Conservation (phyloP, 2,113 vertebrate species). For the Pristiophorus japonicus region DNA sequence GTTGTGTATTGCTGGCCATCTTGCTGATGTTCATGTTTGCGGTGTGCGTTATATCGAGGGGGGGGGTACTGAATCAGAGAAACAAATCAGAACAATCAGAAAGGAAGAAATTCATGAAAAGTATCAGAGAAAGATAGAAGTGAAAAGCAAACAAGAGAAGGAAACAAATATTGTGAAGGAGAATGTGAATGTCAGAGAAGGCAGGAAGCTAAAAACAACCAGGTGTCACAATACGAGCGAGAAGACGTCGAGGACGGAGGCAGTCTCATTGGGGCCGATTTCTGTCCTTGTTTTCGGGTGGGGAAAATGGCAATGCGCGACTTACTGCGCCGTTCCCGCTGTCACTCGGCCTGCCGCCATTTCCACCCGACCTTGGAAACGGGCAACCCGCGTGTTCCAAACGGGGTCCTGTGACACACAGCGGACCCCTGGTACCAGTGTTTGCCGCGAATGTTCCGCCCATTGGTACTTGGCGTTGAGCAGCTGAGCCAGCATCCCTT, state of each 20-base stretch:
- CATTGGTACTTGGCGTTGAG: background rate
- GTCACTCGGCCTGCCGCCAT: background rate
- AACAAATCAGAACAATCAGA: background rate
- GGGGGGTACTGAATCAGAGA: background rate
- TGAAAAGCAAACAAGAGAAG: no score
- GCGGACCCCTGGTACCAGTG: background rate
- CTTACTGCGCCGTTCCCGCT: background rate
- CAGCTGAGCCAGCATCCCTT: no score
- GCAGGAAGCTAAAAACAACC: background rate
- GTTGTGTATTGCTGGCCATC: background rate
- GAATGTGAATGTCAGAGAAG: background rate
- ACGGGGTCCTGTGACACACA: background rate
- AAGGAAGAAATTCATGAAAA: background rate
- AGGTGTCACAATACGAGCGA: background rate
- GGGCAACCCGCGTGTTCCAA: background rate
- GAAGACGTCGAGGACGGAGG: background rate
- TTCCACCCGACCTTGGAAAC: background rate
- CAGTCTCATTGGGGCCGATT: background rate
- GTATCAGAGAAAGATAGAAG: background rate
- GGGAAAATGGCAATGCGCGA: background rate
- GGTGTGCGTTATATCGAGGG: background rate
- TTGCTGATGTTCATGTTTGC: background rate
- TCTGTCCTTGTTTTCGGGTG: background rate
- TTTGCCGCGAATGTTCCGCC: no score
- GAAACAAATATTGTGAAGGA: background rate